These are phyloP conservation scores for Deroptyus accipitrinus DNA, from an alignment of 2,113 vertebrate species.

Conservation along the genomic window DNA sequence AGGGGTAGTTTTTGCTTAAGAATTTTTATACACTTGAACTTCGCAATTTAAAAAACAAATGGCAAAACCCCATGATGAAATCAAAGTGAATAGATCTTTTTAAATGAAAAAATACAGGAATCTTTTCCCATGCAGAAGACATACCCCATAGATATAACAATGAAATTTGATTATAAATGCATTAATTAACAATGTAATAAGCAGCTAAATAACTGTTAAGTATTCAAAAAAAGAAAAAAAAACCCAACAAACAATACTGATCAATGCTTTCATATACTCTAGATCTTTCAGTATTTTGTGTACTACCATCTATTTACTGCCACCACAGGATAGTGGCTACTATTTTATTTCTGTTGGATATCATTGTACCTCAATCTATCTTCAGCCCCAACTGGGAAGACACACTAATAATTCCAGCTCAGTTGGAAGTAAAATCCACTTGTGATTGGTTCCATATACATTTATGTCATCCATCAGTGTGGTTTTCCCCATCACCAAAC, in stretches of 20 bases:
- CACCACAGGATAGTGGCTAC: not conserved
- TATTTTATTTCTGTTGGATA: not conserved
- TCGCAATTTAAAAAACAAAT: not conserved
- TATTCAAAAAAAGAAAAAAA: not conserved
- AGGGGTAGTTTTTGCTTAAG: not conserved
- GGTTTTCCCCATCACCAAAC: not conserved
- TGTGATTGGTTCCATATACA: not conserved
- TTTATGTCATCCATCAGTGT: not conserved
- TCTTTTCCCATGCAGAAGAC: not conserved
- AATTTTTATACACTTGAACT: not conserved
- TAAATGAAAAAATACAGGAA: not conserved
- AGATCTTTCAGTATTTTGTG: not conserved
- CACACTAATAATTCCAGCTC: not conserved
- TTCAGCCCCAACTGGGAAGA: not conserved
- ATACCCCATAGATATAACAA: not conserved
- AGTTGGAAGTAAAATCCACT: not conserved
- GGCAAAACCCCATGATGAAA: not conserved
- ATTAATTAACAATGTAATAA: not conserved
- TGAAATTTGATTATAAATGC: not conserved
- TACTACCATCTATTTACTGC: not conserved
- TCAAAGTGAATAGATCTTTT: not conserved
- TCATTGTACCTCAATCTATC: not conserved
- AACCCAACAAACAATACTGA: not conserved
- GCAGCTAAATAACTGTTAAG: not conserved
- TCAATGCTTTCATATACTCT: not conserved